Percentiles rank a stretch among this genome's conserved stretches.
These are phyloP conservation scores for Cheilosia variabilis DNA, from an alignment of 2,888 invertebrate genomes.

Conservation along the genomic window DNA sequence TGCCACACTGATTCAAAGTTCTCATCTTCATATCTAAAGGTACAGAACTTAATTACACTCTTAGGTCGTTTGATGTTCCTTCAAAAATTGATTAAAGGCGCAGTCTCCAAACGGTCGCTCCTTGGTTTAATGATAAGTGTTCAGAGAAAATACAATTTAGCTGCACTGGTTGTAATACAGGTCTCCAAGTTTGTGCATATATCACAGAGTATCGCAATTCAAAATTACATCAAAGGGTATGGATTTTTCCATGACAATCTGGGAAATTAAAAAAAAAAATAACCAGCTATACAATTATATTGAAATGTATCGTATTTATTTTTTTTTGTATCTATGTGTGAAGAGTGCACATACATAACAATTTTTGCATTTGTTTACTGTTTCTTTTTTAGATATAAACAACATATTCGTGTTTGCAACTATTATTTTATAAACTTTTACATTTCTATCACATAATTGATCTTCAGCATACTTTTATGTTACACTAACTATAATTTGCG, in stretches of 20 bases:
- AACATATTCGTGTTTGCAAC: conserved; percentile 18
- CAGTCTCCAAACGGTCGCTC: too few species aligned
- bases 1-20: too few species aligned
- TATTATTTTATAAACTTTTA: conserved; percentile 44
- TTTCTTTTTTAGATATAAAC: conserved; percentile 7
- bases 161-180: too few species aligned
- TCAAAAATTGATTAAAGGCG: too few species aligned
- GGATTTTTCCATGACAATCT: neutral
- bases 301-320: conserved; percentile 56
- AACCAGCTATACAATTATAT: neutral
- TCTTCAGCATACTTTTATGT: conserved; percentile 59
- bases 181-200: too few species aligned
- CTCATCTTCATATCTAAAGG: too few species aligned
- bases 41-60: too few species aligned
- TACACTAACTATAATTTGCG: conserved; percentile 64
- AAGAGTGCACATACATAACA: conserved; percentile 17
- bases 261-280: neutral
- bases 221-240: too few species aligned
- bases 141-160: too few species aligned
- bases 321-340: conserved; percentile 39
- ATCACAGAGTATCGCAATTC: too few species aligned
- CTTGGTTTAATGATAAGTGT: too few species aligned
- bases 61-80: too few species aligned
- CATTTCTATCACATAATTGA: conserved; percentile 71
- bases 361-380: conserved; percentile 56